Evolutionary conservation across 2,113 vertebrate species (phyloP), one percentile per base, ranked within the genome.

Genomic region (Scytalopus superciliaris): DNA sequence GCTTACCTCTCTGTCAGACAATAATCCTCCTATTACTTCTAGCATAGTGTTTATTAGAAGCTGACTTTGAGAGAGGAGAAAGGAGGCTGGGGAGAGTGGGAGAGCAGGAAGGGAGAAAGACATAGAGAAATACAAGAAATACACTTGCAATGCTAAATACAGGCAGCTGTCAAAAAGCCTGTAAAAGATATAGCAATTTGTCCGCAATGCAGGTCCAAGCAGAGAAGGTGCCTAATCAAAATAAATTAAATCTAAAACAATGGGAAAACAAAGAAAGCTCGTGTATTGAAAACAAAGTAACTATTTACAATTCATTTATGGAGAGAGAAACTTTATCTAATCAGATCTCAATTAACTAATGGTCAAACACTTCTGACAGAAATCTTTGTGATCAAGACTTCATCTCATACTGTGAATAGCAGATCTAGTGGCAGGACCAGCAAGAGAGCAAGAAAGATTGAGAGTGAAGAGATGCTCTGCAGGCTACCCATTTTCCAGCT

Each of bases 401-500:
- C 31, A 56, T 62, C 27, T 33, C 40, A 24, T 27, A 45, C 22
- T 55, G 21, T 10, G 28, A 93, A 63, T n/a, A 84, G 18, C 42
- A 80, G 53, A 6, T 70, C 18, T 18, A 77, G 33, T 5, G 19
- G 75, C 47, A 85, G 74, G 19, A 85, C 55, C 45, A 93, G 23
- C 1, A 37, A 70, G 27, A 85, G 4, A 74, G 23, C 31, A 70
- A 77, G 66, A 93, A 94, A 91, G 87, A 53, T 44, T 60, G 30
- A 80, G 37, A 93, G 62, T 40, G 62, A 96, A 96, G 94, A 87
- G 30, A 22, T 72, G 35, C 79, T 85, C 64, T 78, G 64, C 47
- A 80, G 84, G 52, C 44, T 50, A 80, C 85, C 76, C 80, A 89
- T 86, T 95, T 93, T 89, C 68, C 57, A 91, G 81, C 33, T 91